Base-by-base conservation (phyloP, 2,113 vertebrate genomes). In the Leiothrix lutea region DNA sequence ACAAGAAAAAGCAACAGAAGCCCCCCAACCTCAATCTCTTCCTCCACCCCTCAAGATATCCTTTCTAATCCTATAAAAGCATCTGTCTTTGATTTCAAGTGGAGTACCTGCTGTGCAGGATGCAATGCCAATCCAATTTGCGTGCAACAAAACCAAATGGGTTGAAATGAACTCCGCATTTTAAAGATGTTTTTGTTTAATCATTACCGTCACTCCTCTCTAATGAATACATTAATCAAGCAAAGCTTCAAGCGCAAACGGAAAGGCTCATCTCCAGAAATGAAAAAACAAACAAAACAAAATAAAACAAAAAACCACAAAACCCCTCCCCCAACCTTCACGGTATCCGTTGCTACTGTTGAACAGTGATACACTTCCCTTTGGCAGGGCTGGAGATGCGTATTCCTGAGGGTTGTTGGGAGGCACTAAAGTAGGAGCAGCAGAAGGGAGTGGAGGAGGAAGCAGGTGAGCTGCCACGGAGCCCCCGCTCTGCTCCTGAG, bases 31-130 rank as follows among this genome's bases (percentile, higher is more conserved):
- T 98, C 96, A 92, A 56, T 95, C 69, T 97, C 95, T 92, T 89
- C 58, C 70, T 94, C 86, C 82, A 79, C 89, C 97, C 96, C 79
- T 88, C 94, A 94, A 80, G 90, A 97, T 97, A 98, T 97, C 97
- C 96, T 98, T 98, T 98, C 97, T 97, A 97, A 98, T 98, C 97
- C 98, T 94, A 96, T 97, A 97, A 97, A 98, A 98, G 98, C 97
- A 98, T 98, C 97, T 98, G 97, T 95, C 98, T 98, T 98, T 98
- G 98, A 98, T 98, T 98, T 98, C 96, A 90, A 98, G 97, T 96
- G 94, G 96, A 96, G 95, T 97, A 97, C 98, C 98, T 98, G 98
- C 98, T 98, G 98, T 97, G 98, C 97, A 95, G 95, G 97, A 97
- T 97, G 97, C 97, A 97, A 96, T 96, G 98, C 97, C 98, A 98